Evolutionary conservation across 2,888 invertebrate genomes (phyloP).

Genomic region (Meiosimyza decipiens): DNA sequence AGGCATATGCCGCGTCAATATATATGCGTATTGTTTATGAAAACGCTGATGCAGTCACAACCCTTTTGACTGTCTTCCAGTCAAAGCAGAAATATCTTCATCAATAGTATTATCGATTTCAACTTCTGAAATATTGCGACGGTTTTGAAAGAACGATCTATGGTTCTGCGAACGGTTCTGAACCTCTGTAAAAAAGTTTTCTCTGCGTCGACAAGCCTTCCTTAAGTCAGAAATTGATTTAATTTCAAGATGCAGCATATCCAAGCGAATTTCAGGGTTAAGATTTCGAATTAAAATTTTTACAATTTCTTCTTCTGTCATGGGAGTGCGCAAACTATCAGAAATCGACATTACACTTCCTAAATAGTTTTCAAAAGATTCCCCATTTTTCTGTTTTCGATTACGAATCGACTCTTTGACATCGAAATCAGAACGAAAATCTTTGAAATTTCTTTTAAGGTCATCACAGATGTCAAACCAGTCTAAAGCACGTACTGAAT

Average conservation of each 20-base stretch:
- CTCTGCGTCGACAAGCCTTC: constrained; percentile 4
- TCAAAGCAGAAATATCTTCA: background rate
- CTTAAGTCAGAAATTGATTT: constrained; percentile 12
- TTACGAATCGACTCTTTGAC: no score
- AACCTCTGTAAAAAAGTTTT: constrained; percentile 1
- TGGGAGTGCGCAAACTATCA: no score
- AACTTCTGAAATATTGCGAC: constrained; percentile 8
- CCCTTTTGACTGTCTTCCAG: background rate
- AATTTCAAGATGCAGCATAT: constrained; percentile 13
- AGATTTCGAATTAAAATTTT: no score
- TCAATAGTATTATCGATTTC: background rate
- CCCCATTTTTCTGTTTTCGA: no score
- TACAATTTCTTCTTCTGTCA: no score
- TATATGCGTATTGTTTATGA: background rate
- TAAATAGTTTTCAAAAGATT: no score
- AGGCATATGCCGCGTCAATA: background rate
- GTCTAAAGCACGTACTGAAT: no score
- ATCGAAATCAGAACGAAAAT: no score
- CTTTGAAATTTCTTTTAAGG: no score
- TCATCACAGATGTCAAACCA: no score
- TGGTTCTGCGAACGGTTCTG: background rate
- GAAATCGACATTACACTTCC: no score
- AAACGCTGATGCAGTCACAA: background rate
- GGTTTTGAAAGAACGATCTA: background rate
- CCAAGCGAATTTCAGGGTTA: background rate